Base-by-base conservation (phyloP, 2,888 invertebrate genomes). In the Amblyteles armatorius region DNA sequence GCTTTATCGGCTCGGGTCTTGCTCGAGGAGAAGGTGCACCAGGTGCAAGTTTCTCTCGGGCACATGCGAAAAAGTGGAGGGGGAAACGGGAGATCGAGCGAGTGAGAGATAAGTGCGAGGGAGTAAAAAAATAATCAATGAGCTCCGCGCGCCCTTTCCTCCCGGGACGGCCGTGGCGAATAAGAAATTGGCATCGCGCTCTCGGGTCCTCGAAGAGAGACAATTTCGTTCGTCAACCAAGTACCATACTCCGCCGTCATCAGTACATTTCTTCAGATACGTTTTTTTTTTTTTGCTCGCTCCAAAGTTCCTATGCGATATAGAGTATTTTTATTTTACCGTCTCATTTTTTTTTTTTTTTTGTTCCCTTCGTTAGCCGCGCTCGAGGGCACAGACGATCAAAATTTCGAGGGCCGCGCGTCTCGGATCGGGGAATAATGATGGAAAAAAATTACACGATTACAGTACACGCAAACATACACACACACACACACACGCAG, bases 191-290 rank as follows among this genome's bases (percentile, higher is more conserved):
- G 80, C 81, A 81, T 81, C 55, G 44, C 67, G 40, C 33, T 79
- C 76, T 69, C 55, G 55, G 29, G 71, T 74, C 72, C 63, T 50
- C 29, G 26, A 63, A 29, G 60, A 80, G 74, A 82, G 76, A 85
- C 79, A 79, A 85, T 85, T 79, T 85, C 40, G 85, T 77, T 85
- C 82, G 85, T 85, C 85, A 85, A 82, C 82, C 57, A 19, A 71
- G 9, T 71, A 50, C 19, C 19, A n/a, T n/a, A 63, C 82, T 81
- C 73, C 3, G 57, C 60, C 81, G 79, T 82, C 78, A 79, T 82
- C 74, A 76, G 65, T 73, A 74, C 60, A 19, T 73, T 74, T n/a
- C 13, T 79, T 82, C 65, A 16, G 2, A n/a, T 71, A 60, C 40
- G 71, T 71, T 2, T 40, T 65, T 57, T 52, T n/a, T 65, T 48